phyloP scores from a whole-genome alignment of 2,113 vertebrate species.

The Peromyscus californicus region DNA sequence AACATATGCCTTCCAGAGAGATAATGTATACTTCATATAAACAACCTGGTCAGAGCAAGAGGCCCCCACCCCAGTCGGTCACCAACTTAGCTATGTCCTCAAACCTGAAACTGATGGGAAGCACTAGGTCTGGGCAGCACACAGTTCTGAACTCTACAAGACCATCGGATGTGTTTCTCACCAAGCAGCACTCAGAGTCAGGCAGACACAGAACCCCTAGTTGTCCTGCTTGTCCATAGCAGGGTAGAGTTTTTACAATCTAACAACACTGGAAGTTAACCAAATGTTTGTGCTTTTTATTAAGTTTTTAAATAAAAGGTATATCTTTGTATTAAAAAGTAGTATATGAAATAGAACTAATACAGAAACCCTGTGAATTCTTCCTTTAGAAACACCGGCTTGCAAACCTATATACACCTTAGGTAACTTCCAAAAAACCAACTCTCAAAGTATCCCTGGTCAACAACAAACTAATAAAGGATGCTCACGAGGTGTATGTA shows the following conservation, averaged over 20 bases:
- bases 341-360: background rate
- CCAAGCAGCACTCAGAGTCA: background rate
- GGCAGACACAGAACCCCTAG: background rate
- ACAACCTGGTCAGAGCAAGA: background rate
- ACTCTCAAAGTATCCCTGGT: background rate
- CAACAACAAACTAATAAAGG: background rate
- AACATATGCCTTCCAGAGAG: background rate
- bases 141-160: background rate
- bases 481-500: background rate
- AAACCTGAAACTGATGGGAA: background rate
- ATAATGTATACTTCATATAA: constrained; percentile 34
- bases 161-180: background rate
- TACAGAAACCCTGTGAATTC: background rate
- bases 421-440: background rate
- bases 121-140: background rate
- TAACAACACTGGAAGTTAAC: constrained; percentile 27
- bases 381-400: background rate
- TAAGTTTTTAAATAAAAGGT: background rate
- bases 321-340: background rate
- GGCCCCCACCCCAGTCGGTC: background rate
- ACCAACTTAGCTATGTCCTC: background rate
- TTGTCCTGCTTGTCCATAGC: background rate
- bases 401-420: background rate
- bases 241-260: background rate
- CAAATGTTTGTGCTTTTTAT: background rate